Evolutionary conservation across 2,888 invertebrate species (phyloP).

Genomic region (Melanotus villosus): DNA sequence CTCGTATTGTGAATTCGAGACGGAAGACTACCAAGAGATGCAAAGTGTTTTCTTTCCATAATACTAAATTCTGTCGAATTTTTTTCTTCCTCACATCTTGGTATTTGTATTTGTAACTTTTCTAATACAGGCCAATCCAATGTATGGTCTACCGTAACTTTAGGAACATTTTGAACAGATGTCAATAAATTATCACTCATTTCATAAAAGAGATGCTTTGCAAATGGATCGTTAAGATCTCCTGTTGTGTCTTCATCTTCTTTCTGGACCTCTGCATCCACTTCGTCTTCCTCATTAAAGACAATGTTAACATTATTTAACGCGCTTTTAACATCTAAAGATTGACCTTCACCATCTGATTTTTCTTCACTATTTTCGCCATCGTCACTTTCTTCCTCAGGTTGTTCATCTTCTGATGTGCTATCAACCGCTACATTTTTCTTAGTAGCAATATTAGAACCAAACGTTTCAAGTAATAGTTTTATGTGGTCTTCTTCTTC

Average conservation of each 20-base stretch:
- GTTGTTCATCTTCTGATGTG: slow-evolving; percentile 55
- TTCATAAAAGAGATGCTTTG: slow-evolving; percentile 78
- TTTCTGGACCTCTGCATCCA: slow-evolving; percentile 60
- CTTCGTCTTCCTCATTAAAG: slow-evolving; percentile 32
- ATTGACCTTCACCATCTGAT: background rate
- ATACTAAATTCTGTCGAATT: slow-evolving; percentile 69
- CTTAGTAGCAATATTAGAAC: slow-evolving; percentile 47
- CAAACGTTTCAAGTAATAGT: slow-evolving; percentile 57
- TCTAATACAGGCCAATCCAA: slow-evolving; percentile 77
- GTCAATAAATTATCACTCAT: slow-evolving; percentile 76
- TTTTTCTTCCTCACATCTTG: slow-evolving; percentile 65
- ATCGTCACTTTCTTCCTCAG: slow-evolving; percentile 53
- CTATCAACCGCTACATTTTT: slow-evolving; percentile 63
- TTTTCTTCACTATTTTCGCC: slow-evolving; percentile 37
- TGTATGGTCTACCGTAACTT: slow-evolving; percentile 64
- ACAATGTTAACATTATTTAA: too few species aligned
- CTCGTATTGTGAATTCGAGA: slow-evolving; percentile 61
- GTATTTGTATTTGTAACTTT: slow-evolving; percentile 74
- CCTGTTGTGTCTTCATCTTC: slow-evolving; percentile 62
- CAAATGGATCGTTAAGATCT: slow-evolving; percentile 75
- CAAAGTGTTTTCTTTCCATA: slow-evolving; percentile 73
- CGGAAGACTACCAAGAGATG: slow-evolving; percentile 72
- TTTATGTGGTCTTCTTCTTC: slow-evolving; percentile 55
- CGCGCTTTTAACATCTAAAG: background rate
- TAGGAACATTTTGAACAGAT: slow-evolving; percentile 71